Base-by-base conservation (phyloP, 1,140 invertebrate genomes). In the Ceratina calcarata region DNA sequence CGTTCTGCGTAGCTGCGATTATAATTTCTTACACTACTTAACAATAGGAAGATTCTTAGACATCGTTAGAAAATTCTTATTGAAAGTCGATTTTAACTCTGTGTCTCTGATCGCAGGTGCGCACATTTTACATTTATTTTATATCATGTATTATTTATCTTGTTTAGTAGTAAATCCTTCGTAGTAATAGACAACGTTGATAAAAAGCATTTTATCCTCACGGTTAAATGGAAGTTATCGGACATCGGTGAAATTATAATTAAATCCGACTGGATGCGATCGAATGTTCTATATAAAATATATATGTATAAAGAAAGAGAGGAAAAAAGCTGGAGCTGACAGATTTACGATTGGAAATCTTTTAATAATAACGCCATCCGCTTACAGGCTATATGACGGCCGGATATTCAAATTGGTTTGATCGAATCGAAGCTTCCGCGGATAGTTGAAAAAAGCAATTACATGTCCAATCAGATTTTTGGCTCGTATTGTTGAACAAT, bases 1-100 rank as follows among this genome's bases (percentile, higher is more conserved):
- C 22, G 15, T n/a, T 53, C 24, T 76, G 83, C 78, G 73, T 69
- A 72, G 51, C 77, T 76, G 82, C 78, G 72, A 80, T 81, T 77
- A 37, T 74, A 22, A 55, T 24, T 37, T 22, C 49, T 77, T 53
- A 80, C 60, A 80, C 61, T 62, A 55, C 67, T 64, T 71, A 55
- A 37, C 49, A 20, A 58, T 64, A 64, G 68, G 72, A 55, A n/a
- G 68, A 68, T 78, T 78, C 22, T 20, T 62, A 72, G 32, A 32
- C 53, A 24, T 20, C 16, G 10, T 57, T 65, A 45, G 24, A 45
- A 45, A 64, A 62, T 32, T 22, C 15, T 45, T 27, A 27, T 64
- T 65, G 22, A 16, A 62, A 62, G 22, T 64, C 22, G 51, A 68
- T 72, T 78, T 57, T 65, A 16, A 45, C 22, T 45, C 68, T 55